Conservation (phyloP, 2,888 invertebrate species). For the Archaeoteleia sp. region DNA sequence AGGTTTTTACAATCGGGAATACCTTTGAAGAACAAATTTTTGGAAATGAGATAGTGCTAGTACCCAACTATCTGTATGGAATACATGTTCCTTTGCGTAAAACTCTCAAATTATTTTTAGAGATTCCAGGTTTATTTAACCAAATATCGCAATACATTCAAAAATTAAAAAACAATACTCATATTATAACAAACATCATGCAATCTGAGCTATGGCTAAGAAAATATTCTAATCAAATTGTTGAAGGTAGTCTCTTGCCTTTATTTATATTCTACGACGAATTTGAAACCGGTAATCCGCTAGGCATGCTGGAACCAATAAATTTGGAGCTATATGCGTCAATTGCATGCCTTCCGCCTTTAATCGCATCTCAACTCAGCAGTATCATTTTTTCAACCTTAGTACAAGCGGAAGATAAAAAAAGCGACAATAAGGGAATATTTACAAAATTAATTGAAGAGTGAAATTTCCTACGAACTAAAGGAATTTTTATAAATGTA, state of each 20-base stretch:
- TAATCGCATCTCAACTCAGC: no score
- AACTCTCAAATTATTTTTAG: slow-evolving; percentile 25
- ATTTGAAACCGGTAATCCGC: slow-evolving; percentile 20
- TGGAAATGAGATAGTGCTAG: background rate
- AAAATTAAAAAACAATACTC: slow-evolving; percentile 2
- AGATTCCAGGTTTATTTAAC: slow-evolving; percentile 19
- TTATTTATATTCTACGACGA: slow-evolving; percentile 34
- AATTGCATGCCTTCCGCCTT: no score
- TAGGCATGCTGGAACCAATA: slow-evolving; percentile 15
- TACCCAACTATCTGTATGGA: slow-evolving; percentile 3
- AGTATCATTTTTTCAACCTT: no score
- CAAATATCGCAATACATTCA: slow-evolving; percentile 16
- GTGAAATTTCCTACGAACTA: no score
- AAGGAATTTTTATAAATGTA: no score
- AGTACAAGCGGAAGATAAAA: no score
- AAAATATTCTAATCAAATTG: slow-evolving; percentile 7
- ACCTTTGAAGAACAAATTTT: background rate
- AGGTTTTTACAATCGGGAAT: background rate
- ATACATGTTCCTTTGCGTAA: slow-evolving; percentile 11
- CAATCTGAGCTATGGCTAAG: slow-evolving; percentile 17
- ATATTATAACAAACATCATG: slow-evolving; percentile 19
- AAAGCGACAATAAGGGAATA: no score
- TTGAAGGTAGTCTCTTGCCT: slow-evolving; percentile 18
- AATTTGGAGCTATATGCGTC: background rate
- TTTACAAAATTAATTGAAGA: no score